phyloP scores from a whole-genome alignment of 2,888 invertebrate species.

The Acleris literana region DNA sequence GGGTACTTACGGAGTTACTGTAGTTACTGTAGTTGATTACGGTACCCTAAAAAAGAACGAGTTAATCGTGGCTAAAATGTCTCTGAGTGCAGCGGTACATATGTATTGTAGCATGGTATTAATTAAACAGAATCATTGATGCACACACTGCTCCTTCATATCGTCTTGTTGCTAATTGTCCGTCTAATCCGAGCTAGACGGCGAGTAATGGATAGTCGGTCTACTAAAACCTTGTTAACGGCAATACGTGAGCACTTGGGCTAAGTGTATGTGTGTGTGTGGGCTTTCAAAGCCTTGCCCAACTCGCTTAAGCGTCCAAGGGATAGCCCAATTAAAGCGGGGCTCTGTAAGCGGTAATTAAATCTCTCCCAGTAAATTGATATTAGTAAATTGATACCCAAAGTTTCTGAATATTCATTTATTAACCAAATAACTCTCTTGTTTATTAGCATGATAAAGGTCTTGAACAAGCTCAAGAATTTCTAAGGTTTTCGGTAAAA shows the following conservation, averaged over 20 bases:
- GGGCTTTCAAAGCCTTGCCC: slow-evolving; percentile 47
- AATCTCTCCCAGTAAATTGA: slow-evolving; percentile 15
- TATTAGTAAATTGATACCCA: slow-evolving; percentile 24
- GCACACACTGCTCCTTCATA: slow-evolving; percentile 5
- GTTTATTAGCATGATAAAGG: slow-evolving; percentile 12
- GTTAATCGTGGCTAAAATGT: too few relatives aligned
- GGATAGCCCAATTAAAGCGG: slow-evolving; percentile 46
- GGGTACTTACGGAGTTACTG: too few relatives aligned
- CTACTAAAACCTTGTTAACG: slow-evolving; percentile 50
- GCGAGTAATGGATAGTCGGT: slow-evolving; percentile 43
- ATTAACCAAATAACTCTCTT: slow-evolving; percentile 1
- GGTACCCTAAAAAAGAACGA: too few relatives aligned
- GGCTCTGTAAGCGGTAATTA: slow-evolving; percentile 26
- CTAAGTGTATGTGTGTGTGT: too few relatives aligned
- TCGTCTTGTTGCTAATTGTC: slow-evolving; percentile 11
- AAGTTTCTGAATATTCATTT: slow-evolving; percentile 24
- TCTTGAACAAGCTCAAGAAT: too few relatives aligned
- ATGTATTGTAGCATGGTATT: too few relatives aligned
- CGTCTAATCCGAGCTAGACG: slow-evolving; percentile 16
- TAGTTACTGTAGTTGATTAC: too few relatives aligned
- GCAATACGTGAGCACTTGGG: slow-evolving; percentile 46
- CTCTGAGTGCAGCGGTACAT: too few relatives aligned
- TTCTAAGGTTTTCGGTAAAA: too few relatives aligned
- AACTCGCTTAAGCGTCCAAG: slow-evolving; percentile 46
- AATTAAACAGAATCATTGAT: neutral